Evolutionary conservation across 2,113 vertebrate genomes (phyloP), one percentile per base, ranked within the genome.

Genomic region (Colius striatus): DNA sequence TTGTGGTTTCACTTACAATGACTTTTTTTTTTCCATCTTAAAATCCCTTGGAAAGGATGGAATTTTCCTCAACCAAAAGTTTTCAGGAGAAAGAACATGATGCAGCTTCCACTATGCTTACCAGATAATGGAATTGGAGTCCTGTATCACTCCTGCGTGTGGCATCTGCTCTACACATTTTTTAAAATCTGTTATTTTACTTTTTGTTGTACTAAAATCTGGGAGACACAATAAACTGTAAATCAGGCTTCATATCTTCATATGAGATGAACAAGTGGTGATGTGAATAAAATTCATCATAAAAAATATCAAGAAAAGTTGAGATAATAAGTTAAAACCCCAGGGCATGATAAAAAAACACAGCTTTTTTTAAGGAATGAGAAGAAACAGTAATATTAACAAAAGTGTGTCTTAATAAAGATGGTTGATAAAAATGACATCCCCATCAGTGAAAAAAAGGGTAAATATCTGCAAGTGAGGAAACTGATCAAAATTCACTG

Each of bases 301-400:
- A 74, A 85, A 53, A 7, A 80, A 32, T 32, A 63, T 3, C 11
- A 92, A 43, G 7, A 51, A 55, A 89, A 48, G 2, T 9, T 58
- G 18, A 77, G 45, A 55, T 65, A 51, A 3, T 57, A 50, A 83
- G 26, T 34, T 20, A 38, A 66, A 70, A 1, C 19, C 62, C 16
- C 51, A 74, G 10, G 8, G 15, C 10, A 51, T 34, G 19, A 36
- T 7, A 65, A 27, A 76, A 51, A 48, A 54, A 3, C 48, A 4
- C 16, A 38, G 14, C 3, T 1, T 54, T 43, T 84, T 79, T 65
- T 0, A 77, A 68, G 25, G 5, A 84, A 41, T 41, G 2, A 0
- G 3, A 1, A 2, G 4, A 61, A 27, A 66, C 8, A 68, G 1
- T n/a, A 5, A n/a, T 58, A 41, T 41, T 62, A 50, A n/a, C 17